A percentile compares a stretch with the other conserved stretches of the same genome.
phyloP scores from a whole-genome alignment of 2,888 invertebrate species.

The Cerastis rubricosa region DNA sequence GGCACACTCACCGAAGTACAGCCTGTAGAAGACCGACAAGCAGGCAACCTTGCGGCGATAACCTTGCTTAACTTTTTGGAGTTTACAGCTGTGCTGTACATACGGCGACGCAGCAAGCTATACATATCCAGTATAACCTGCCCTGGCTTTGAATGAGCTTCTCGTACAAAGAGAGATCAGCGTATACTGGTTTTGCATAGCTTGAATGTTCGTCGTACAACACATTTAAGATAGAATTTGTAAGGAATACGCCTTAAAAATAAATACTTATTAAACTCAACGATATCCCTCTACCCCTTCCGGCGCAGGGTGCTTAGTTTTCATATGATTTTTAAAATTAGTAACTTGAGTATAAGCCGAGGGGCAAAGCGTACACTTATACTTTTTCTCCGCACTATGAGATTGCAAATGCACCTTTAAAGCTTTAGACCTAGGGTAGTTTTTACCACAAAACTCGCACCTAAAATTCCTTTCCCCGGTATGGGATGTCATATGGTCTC shows the following conservation, averaged over 20 bases:
- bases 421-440: conserved; percentile 86
- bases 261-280: not conserved
- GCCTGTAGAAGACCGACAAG: too few relatives aligned
- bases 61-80: too few relatives aligned
- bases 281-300: conserved; percentile 33
- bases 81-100: too few relatives aligned
- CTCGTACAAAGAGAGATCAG: too few relatives aligned
- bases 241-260: too few relatives aligned
- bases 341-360: conserved; percentile 87
- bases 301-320: conserved; percentile 76
- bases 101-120: too few relatives aligned
- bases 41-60: too few relatives aligned
- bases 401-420: conserved; percentile 87
- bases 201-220: not conserved
- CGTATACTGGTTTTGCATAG: too few relatives aligned
- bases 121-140: too few relatives aligned
- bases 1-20: too few relatives aligned
- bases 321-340: conserved; percentile 87
- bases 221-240: not conserved
- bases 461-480: conserved; percentile 87
- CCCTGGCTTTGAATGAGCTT: too few relatives aligned
- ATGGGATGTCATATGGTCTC: conserved; percentile 88
- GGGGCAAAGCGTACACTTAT: conserved; percentile 84
- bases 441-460: conserved; percentile 88
- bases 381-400: conserved; percentile 86